Percentiles rank a stretch among this genome's conserved stretches.
phyloP scores from a whole-genome alignment of 2,797 vertebrate species.

The Lepilemur ruficaudatus region DNA sequence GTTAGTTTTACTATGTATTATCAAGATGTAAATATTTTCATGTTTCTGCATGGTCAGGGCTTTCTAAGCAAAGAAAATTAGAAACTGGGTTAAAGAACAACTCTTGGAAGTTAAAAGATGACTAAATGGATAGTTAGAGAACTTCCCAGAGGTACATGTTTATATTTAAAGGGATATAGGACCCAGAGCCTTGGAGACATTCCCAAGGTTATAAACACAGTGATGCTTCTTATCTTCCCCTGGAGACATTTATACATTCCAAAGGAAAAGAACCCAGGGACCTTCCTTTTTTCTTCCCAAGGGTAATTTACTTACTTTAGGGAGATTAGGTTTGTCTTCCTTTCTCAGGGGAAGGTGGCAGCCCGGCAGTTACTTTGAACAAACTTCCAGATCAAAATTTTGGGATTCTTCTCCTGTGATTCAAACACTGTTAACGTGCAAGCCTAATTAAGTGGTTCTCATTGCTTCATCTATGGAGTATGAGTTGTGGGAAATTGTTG shows the following conservation, averaged over 20 bases:
- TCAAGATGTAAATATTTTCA: conserved; percentile 20
- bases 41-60: conserved; percentile 10
- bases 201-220: background rate
- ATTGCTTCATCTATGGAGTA: background rate
- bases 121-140: conserved; percentile 4
- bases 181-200: background rate
- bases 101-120: conserved; percentile 50
- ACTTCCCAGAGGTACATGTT: background rate
- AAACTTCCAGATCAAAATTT: background rate
- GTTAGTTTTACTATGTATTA: background rate
- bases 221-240: background rate
- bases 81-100: conserved; percentile 42
- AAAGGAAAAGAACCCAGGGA: background rate
- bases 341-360: background rate
- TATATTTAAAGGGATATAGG: conserved; percentile 6
- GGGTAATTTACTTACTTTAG: background rate
- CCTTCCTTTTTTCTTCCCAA: background rate
- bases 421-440: background rate
- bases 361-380: background rate
- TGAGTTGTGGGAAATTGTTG: background rate
- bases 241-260: background rate
- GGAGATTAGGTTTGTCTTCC: background rate
- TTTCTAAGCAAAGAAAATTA: conserved; percentile 24
- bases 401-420: background rate
- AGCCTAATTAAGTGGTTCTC: background rate